phyloP scores from a whole-genome alignment of 2,888 invertebrate species.

The Polia nebulosa region DNA sequence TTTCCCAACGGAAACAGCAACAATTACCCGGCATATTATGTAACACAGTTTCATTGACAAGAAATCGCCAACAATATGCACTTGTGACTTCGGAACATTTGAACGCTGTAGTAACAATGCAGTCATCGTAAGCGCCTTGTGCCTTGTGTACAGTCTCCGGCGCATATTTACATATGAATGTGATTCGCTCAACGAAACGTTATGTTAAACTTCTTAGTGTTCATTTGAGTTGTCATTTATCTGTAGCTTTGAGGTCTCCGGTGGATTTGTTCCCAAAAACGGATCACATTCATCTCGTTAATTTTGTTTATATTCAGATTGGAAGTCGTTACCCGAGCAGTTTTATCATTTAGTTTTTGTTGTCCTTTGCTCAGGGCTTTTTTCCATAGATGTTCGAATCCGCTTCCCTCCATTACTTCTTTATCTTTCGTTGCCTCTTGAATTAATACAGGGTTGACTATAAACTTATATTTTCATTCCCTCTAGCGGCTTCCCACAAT shows the following conservation, averaged over 20 bases:
- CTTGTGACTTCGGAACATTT: conserved; percentile 55
- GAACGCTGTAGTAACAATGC: conserved; percentile 61
- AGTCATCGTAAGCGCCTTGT: conserved; percentile 58
- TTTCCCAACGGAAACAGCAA: conserved; percentile 18
- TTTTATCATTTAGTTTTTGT: conserved; percentile 6
- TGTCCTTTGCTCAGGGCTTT: not conserved
- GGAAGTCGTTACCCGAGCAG: not conserved
- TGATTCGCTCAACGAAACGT: conserved; percentile 69
- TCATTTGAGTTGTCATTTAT: conserved; percentile 60
- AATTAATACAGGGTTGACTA: not conserved
- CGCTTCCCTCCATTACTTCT: not conserved
- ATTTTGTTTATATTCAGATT: conserved; percentile 41
- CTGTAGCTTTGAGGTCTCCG: conserved; percentile 44
- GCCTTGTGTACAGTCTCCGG: conserved; percentile 59
- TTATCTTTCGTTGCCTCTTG: not conserved
- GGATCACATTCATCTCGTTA: conserved; percentile 35
- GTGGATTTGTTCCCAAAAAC: conserved; percentile 33
- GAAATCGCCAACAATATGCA: conserved; percentile 46
- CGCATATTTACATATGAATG: conserved; percentile 77
- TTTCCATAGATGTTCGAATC: not conserved
- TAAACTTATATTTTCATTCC: not conserved
- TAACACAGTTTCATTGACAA: conserved; percentile 49
- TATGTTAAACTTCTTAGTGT: conserved; percentile 72
- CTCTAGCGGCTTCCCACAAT: not conserved
- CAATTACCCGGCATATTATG: conserved; percentile 35